phyloP scores from a whole-genome alignment of 2,797 vertebrate species.

The Malacoctenus gilli region DNA sequence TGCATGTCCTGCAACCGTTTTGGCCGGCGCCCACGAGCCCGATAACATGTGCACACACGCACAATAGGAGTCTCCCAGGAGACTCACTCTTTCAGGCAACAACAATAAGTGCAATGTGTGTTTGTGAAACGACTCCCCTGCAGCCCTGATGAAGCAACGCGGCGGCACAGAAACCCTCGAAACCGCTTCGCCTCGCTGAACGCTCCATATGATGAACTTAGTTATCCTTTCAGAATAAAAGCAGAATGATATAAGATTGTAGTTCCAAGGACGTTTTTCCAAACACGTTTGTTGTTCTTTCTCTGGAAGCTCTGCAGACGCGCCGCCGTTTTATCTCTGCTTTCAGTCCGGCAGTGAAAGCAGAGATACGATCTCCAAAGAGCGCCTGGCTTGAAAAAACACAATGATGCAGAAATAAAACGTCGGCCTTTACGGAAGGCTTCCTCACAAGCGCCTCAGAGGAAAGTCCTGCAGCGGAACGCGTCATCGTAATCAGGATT shows the following conservation, averaged over 20 bases:
- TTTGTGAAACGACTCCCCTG: conserved; percentile 27
- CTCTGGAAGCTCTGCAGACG: conserved; percentile 1
- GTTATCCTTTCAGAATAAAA: too few relatives aligned
- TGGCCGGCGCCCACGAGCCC: too few relatives aligned
- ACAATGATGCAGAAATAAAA: not conserved
- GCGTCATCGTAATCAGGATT: conserved; percentile 42
- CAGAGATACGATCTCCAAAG: conserved; percentile 22
- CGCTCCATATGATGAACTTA: too few relatives aligned
- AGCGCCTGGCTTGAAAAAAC: not conserved
- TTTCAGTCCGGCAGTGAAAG: conserved; percentile 25
- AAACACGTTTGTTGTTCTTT: conserved; percentile 4
- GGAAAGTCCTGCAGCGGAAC: too few relatives aligned
- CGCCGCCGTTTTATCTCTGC: conserved; percentile 23
- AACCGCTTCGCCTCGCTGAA: too few relatives aligned
- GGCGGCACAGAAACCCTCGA: conserved; percentile 29
- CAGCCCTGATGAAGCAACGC: too few relatives aligned
- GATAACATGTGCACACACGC: too few relatives aligned
- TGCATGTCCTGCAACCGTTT: too few relatives aligned
- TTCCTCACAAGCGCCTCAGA: too few relatives aligned
- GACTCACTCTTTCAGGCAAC: conserved; percentile 59
- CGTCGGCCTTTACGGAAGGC: conserved; percentile 6
- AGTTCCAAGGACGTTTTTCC: too few relatives aligned
- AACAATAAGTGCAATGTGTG: conserved; percentile 61
- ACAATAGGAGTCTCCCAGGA: conserved; percentile 56
- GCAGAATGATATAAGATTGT: too few relatives aligned